phyloP scores from a whole-genome alignment of 2,888 invertebrate genomes.

The Isotomurus palustris region DNA sequence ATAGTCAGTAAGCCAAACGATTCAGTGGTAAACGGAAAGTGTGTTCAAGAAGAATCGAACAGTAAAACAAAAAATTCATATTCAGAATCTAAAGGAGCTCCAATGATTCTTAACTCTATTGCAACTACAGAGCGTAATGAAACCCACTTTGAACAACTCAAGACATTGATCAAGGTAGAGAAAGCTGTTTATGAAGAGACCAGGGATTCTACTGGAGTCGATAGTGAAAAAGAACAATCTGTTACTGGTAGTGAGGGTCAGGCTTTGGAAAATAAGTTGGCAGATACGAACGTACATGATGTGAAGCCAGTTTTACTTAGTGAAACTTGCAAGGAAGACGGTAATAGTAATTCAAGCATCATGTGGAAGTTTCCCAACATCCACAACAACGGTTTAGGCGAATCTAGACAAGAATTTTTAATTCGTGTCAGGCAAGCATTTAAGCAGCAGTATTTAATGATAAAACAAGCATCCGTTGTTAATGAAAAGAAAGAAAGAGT shows the following conservation, averaged over 20 bases:
- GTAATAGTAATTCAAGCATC: too few relatives aligned
- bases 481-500: conserved; percentile 32
- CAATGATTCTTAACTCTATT: background rate
- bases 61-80: background rate
- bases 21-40: background rate
- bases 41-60: background rate
- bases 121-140: conserved; percentile 4
- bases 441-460: conserved; percentile 39
- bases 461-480: conserved; percentile 30
- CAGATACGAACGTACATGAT: too few relatives aligned
- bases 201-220: background rate
- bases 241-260: too few relatives aligned
- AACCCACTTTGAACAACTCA: conserved; percentile 34
- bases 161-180: conserved; percentile 38
- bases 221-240: conserved; percentile 8
- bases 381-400: conserved; percentile 17
- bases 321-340: too few relatives aligned
- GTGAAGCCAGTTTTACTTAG: too few relatives aligned
- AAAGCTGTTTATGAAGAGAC: conserved; percentile 12
- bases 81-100: conserved; percentile 8
- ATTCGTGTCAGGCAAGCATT: conserved; percentile 38
- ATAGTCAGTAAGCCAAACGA: background rate
- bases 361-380: conserved; percentile 3
- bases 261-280: too few relatives aligned
- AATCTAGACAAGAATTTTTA: conserved; percentile 39